phyloP scores from a whole-genome alignment of 2,888 invertebrate species.

The Eilema depressum region DNA sequence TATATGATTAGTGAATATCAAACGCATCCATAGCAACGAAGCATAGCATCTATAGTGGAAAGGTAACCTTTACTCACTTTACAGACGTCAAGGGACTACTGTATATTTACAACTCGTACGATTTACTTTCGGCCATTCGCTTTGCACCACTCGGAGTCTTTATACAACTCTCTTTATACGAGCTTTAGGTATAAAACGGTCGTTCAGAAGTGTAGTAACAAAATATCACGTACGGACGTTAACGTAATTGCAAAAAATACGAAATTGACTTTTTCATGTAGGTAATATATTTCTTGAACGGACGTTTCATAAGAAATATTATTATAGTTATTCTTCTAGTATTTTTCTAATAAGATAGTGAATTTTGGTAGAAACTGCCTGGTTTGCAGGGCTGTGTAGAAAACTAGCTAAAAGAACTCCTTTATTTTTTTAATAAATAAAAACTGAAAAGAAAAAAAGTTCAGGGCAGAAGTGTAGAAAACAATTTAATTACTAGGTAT shows the following conservation, averaged over 20 bases:
- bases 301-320: background rate
- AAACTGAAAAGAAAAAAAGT: too few relatives aligned
- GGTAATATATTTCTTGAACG: background rate
- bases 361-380: background rate
- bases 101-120: background rate
- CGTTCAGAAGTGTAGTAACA: background rate
- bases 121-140: slow-evolving; percentile 4
- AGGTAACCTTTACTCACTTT: background rate
- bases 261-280: slow-evolving; percentile 1
- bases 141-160: background rate
- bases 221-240: slow-evolving; percentile 4
- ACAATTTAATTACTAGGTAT: too few relatives aligned
- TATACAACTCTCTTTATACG: background rate
- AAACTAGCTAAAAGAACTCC: too few relatives aligned
- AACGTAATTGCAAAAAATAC: background rate
- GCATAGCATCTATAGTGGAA: too few relatives aligned
- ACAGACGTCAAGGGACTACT: background rate
- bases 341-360: background rate
- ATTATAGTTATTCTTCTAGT: background rate
- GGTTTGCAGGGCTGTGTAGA: too few relatives aligned
- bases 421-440: too few relatives aligned
- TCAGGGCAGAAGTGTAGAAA: too few relatives aligned
- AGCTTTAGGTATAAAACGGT: background rate
- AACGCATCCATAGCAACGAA: too few relatives aligned
- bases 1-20: too few relatives aligned